Base-by-base conservation (phyloP, 2,888 invertebrate genomes). In the Orchesellides sinensis region DNA sequence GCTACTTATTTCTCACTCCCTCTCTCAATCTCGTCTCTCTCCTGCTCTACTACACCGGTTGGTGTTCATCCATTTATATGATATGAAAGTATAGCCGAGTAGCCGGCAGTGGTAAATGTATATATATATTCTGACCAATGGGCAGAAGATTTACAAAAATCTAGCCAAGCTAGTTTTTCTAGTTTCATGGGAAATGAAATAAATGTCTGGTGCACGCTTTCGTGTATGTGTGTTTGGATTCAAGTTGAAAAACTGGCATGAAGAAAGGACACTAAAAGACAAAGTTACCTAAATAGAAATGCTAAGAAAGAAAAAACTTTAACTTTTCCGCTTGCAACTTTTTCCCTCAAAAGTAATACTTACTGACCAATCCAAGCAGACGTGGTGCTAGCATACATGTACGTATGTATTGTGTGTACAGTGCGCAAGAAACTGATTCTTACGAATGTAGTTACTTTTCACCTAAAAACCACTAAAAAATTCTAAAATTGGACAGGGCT, bases 131-230 rank as follows among this genome's bases (percentile, higher is more conserved):
- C n/a, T 66, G 66, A 47, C 66, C 66, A 66, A 66, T 47, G 21
- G 45, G 65, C 12, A 66, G 27, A n/a, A n/a, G 66, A 47, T 66
- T 66, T 66, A 40, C 21, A 19, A 63, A 49, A 45, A 47, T 14
- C 45, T n/a, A 35, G 32, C 32, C 10, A 17, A 66, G 47, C 66
- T 45, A 66, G 66, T 66, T 66, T 66, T 29, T n/a, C n/a, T 49
- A 66, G 66, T 66, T 66, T 66, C 66, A 47, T 47, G 66, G 66
- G 66, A 66, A 66, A 66, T 66, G 66, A 47, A 66, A 66, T 66
- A 66, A 66, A 66, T 66, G 66, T 66, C 66, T 47, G 47, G 25
- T 47, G 27, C 66, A 66, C 66, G 29, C 47, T n/a, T n/a, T n/a
- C 14, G 49, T 19, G 35, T 49, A 17, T 52, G n/a, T n/a, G 52